Conservation (phyloP, 2,888 invertebrate species). For the Epistrophella euchroma region DNA sequence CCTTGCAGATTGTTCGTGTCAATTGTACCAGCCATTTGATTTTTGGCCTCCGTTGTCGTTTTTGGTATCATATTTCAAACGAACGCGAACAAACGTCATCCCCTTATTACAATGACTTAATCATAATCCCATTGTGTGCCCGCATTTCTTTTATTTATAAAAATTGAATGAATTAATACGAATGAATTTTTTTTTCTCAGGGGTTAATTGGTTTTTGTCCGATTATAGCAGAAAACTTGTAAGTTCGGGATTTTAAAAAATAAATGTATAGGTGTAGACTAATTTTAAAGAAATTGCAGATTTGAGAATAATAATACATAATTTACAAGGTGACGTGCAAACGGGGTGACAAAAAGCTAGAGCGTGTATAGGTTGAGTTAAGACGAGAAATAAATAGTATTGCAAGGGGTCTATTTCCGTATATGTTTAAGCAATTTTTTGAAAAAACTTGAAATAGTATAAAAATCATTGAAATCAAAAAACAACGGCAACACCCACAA, state of each 20-base stretch:
- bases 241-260: neutral
- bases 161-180: conserved; percentile 37
- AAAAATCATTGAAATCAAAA: too few species aligned
- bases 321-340: too few species aligned
- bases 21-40: conserved; percentile 66
- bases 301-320: too few species aligned
- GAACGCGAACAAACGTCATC: conserved; percentile 73
- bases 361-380: too few species aligned
- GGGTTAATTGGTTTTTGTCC: conserved; percentile 61
- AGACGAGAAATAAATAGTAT: too few species aligned
- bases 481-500: too few species aligned
- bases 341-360: too few species aligned
- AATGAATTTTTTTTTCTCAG: conserved; percentile 60
- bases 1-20: conserved; percentile 69
- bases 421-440: too few species aligned
- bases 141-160: conserved; percentile 77
- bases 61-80: conserved; percentile 61
- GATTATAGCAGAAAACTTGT: neutral
- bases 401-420: too few species aligned
- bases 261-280: neutral
- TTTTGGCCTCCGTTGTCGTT: conserved; percentile 22
- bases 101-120: conserved; percentile 79
- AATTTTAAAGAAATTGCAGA: neutral
- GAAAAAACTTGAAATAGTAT: too few species aligned
- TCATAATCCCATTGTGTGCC: conserved; percentile 79